A percentile compares a stretch with the other conserved stretches of the same genome.
Evolutionary conservation across 2,113 vertebrate genomes (phyloP).

Genomic region (Bubo scandiacus): DNA sequence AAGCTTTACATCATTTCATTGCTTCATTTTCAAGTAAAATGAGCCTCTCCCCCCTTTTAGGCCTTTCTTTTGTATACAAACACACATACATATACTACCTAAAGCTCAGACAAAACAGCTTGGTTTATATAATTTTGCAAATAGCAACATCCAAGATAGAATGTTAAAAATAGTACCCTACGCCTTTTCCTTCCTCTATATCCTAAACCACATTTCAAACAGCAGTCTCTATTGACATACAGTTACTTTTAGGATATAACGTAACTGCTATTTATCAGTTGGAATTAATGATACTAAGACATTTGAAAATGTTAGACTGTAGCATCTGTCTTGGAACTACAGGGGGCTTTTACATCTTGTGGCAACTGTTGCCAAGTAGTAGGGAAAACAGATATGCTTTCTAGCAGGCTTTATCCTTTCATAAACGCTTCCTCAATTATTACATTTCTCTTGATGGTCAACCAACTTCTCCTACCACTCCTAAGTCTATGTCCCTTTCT

Average conservation of each 20-base stretch:
- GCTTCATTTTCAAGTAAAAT: neutral
- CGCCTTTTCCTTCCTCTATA: neutral
- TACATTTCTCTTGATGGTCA: neutral
- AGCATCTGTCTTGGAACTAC: neutral
- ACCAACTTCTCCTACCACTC: neutral
- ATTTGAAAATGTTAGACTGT: neutral
- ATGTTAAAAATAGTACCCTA: neutral
- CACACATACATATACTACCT: neutral
- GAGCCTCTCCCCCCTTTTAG: neutral
- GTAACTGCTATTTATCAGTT: neutral
- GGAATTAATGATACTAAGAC: neutral
- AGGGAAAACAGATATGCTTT: neutral
- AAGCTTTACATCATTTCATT: neutral
- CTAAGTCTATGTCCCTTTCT: neutral
- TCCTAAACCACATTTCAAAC: neutral
- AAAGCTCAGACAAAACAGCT: conserved; percentile 4
- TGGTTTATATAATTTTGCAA: neutral
- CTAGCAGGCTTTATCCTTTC: neutral
- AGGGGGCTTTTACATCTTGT: neutral
- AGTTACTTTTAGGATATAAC: neutral
- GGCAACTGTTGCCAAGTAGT: conserved; percentile 6
- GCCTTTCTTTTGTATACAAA: neutral
- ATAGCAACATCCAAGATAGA: neutral
- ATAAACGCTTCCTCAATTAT: neutral
- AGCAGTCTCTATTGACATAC: neutral